These are phyloP conservation scores for Apodemus speciosus DNA, from an alignment of 2,113 vertebrate genomes.

Conservation along the genomic window DNA sequence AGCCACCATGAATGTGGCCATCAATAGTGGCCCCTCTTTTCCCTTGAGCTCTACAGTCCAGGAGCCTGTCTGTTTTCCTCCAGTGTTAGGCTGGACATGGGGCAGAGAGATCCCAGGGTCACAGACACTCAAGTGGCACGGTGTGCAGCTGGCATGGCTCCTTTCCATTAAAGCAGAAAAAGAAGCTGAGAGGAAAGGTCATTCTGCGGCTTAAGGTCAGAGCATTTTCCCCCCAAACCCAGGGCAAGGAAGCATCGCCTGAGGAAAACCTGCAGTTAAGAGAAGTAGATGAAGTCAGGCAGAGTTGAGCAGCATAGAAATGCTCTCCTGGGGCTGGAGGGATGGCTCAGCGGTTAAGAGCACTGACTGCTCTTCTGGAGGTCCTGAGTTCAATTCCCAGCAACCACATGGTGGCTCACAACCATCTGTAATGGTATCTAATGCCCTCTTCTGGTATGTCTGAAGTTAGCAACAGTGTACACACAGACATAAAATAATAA, in stretches of 20 bases:
- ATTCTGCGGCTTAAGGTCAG: conserved; percentile 25
- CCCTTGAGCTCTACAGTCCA: no score
- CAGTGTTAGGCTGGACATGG: not conserved
- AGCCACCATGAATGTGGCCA: rapidly evolving
- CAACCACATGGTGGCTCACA: no score
- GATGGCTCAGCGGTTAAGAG: no score
- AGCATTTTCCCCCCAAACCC: conserved; percentile 49
- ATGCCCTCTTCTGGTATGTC: no score
- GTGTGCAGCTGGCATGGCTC: rapidly evolving
- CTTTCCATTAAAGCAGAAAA: conserved; percentile 15
- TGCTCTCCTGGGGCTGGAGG: not conserved
- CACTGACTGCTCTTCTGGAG: no score
- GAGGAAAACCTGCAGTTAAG: conserved; percentile 2
- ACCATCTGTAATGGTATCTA: no score
- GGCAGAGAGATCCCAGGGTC: not conserved
- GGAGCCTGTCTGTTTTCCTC: not conserved
- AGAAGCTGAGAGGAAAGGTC: not conserved
- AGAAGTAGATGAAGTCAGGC: conserved; percentile 16
- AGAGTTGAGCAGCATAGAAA: conserved; percentile 10
- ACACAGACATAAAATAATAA: no score
- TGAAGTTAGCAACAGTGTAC: no score
- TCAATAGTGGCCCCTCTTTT: not conserved
- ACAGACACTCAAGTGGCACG: not conserved
- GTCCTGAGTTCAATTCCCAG: no score
- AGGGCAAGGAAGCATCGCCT: conserved; percentile 41